Evolutionary conservation across 2,113 vertebrate species (phyloP).

Genomic region (Tretioscincus oriximinensis): DNA sequence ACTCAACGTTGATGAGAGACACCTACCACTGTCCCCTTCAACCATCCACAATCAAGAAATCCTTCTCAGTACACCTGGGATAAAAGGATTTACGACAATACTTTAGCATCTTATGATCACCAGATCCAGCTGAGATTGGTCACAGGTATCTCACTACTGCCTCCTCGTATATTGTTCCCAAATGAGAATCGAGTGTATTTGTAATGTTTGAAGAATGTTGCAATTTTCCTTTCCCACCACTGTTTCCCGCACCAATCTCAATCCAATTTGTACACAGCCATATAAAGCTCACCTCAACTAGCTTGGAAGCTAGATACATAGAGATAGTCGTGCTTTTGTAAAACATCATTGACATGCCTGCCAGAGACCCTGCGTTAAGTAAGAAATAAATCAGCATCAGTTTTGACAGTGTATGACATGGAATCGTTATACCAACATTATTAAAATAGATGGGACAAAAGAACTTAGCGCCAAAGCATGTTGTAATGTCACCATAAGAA

Average conservation of each 20-base stretch:
- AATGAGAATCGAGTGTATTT: background rate
- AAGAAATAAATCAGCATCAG: constrained; percentile 41
- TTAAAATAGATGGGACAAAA: background rate
- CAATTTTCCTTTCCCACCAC: background rate
- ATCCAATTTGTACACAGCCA: background rate
- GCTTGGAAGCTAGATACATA: constrained; percentile 97
- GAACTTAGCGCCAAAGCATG: background rate
- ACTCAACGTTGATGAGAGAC: no score
- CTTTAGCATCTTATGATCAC: no score
- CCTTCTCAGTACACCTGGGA: background rate
- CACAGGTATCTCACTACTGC: no score
- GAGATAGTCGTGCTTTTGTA: constrained; percentile 99
- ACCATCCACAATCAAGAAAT: background rate
- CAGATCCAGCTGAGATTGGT: background rate
- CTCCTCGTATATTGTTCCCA: background rate
- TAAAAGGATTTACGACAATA: background rate
- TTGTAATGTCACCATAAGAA: no score
- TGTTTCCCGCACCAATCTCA: background rate
- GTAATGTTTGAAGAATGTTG: constrained; percentile 3
- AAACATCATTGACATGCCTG: constrained; percentile 98
- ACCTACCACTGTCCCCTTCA: no score
- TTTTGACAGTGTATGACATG: background rate
- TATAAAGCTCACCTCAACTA: constrained; percentile 89
- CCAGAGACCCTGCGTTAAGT: constrained; percentile 86
- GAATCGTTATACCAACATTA: background rate